Base-by-base conservation (phyloP, 2,888 invertebrate species). In the Eustalomyia histrio region DNA sequence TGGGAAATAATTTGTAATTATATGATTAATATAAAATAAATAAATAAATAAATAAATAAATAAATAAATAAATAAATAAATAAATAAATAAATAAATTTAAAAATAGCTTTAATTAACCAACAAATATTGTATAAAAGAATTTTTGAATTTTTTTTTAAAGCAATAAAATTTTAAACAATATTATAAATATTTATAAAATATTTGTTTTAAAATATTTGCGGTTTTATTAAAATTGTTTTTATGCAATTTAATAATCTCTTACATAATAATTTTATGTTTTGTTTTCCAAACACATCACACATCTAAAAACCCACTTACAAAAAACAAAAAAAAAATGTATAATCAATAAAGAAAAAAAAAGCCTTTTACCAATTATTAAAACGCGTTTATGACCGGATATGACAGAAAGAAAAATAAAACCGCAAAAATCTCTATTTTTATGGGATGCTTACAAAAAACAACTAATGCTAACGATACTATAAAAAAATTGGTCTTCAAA, bases 321-420 rank as follows among this genome's bases (percentile, higher is more conserved):
- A 69, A n/a, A 76, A 64, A 58, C 58, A 52, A 7, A 50, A 50
- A 52, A 39, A 61, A 18, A 3, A 21, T 9, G 29, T 39, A 39
- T 14, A 17, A 65, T 52, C 24, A 18, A 47, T 17, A 72, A 60
- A 72, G 43, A 67, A 61, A 60, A 72, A 33, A 67, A 61, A 61
- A 16, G n/a, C 29, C 4, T 55, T 53, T 18, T 47, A 47, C 43
- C 14, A 57, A 50, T 61, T 35, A 61, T 68, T 50, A 39, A 68
- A 79, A 79, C 67, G 67, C 55, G 61, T 79, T 79, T 73, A 39
- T 39, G 61, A 67, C 18, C 71, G 72, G 72, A 78, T 78, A 21
- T 72, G 18, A 61, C 50, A 29, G 12, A 35, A 61, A 39, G 12
- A 16, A 63, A 50, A 12, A 35, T 52, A 52, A 24, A 55, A 58